phyloP scores from a whole-genome alignment of 2,113 vertebrate genomes.

The Sula dactylatra region DNA sequence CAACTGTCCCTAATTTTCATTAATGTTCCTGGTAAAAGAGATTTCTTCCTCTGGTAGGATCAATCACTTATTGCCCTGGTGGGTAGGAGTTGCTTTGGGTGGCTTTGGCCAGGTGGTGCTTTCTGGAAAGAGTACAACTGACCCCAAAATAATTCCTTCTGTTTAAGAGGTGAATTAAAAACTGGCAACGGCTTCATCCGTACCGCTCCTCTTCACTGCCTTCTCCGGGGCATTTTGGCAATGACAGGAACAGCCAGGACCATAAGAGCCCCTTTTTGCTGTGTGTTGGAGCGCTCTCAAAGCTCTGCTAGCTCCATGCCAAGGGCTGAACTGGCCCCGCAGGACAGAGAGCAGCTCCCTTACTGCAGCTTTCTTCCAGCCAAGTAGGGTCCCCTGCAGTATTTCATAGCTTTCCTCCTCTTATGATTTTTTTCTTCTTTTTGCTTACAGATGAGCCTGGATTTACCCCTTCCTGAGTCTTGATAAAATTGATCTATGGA shows the following conservation, averaged over 20 bases:
- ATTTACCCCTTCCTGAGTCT: not conserved
- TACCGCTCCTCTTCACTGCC: not conserved
- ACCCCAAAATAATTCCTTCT: not conserved
- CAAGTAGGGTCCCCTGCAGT: not conserved
- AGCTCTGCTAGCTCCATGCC: not conserved
- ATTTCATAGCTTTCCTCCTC: not conserved
- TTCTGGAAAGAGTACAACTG: not conserved
- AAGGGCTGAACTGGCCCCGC: not conserved
- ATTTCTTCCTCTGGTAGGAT: not conserved
- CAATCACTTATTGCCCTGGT: not conserved
- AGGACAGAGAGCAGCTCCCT: not conserved
- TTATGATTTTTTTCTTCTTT: not conserved
- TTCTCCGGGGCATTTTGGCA: not conserved
- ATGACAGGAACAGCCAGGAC: not conserved
- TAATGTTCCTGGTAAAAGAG: not conserved
- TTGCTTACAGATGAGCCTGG: not conserved
- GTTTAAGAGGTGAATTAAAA: not conserved
- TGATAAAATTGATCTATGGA: not conserved
- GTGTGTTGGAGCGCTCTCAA: fast-evolving
- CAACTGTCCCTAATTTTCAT: not conserved
- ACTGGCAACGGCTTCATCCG: not conserved
- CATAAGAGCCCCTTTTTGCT: not conserved
- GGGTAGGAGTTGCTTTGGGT: not conserved
- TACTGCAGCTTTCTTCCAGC: not conserved
- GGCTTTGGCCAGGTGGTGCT: not conserved